Percentiles rank a stretch among this genome's conserved stretches.
phyloP scores from a whole-genome alignment of 2,113 vertebrate genomes.

The Chionodraco myersi region DNA sequence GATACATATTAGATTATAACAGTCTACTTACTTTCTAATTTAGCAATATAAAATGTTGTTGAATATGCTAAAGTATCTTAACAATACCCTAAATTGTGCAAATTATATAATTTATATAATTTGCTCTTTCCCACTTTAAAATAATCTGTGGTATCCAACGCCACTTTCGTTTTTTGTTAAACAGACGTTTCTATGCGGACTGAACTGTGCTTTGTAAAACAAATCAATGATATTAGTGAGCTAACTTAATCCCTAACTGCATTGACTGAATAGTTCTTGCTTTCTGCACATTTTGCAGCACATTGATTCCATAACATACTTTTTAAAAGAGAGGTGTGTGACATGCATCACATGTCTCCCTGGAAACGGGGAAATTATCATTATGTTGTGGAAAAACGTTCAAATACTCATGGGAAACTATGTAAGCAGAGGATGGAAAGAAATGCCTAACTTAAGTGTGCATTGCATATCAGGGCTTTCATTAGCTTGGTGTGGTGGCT shows the following conservation, averaged over 20 bases:
- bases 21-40: neutral
- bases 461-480: constrained; percentile 3
- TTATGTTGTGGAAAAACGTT: neutral
- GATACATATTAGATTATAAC: neutral
- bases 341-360: neutral
- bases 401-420: neutral
- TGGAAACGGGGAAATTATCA: neutral
- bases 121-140: neutral
- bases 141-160: neutral
- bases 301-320: neutral
- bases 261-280: neutral
- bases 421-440: neutral
- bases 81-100: neutral
- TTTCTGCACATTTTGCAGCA: constrained; percentile 1
- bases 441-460: neutral
- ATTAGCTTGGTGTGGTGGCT: constrained; percentile 24
- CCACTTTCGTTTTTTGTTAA: neutral
- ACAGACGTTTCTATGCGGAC: constrained; percentile 1
- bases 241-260: constrained; percentile 9
- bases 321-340: neutral
- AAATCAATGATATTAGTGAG: constrained; percentile 12
- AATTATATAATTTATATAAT: neutral
- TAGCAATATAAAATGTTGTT: neutral
- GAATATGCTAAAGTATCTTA: neutral
- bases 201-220: constrained; percentile 7